phyloP scores from a whole-genome alignment of 2,113 vertebrate genomes.

The Trichomycterus rosablanca region DNA sequence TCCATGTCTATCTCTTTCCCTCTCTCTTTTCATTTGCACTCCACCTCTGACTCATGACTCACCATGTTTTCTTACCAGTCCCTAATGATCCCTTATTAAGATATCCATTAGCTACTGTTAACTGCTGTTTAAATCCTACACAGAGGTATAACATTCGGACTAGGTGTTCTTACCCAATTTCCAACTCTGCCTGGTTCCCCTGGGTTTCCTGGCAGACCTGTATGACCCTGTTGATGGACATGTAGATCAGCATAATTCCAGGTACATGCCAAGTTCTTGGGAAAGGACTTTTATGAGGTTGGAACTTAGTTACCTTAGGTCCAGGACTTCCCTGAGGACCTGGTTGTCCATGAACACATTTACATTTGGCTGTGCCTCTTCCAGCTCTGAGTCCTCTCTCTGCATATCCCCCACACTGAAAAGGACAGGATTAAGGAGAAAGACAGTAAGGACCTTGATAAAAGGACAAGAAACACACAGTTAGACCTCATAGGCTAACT shows the following conservation, averaged over 20 bases:
- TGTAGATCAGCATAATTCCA: not conserved
- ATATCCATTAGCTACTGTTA: not conserved
- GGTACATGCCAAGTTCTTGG: not conserved
- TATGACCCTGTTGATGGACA: constrained; percentile 62
- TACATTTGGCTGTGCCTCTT: constrained; percentile 54
- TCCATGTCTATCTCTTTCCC: constrained; percentile 36
- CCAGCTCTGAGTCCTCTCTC: constrained; percentile 61
- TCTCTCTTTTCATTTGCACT: constrained; percentile 20
- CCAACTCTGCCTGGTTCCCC: constrained; percentile 53
- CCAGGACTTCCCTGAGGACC: constrained; percentile 53
- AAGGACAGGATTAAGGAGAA: not conserved
- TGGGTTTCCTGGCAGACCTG: constrained; percentile 61
- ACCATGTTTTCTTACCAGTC: constrained; percentile 7
- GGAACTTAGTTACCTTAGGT: constrained; percentile 54
- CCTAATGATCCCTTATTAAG: constrained; percentile 5
- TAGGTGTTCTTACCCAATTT: constrained; percentile 59
- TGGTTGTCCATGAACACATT: constrained; percentile 59
- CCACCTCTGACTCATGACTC: constrained; percentile 1
- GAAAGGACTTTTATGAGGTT: not conserved
- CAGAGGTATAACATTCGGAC: constrained; percentile 16
- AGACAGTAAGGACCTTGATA: not conserved
- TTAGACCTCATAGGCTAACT: constrained; percentile 41
- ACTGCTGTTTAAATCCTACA: not conserved
- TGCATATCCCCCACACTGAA: constrained; percentile 62
- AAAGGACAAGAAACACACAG: not conserved